Base-by-base conservation (phyloP, 1,140 invertebrate species). In the Orchesella cincta region DNA sequence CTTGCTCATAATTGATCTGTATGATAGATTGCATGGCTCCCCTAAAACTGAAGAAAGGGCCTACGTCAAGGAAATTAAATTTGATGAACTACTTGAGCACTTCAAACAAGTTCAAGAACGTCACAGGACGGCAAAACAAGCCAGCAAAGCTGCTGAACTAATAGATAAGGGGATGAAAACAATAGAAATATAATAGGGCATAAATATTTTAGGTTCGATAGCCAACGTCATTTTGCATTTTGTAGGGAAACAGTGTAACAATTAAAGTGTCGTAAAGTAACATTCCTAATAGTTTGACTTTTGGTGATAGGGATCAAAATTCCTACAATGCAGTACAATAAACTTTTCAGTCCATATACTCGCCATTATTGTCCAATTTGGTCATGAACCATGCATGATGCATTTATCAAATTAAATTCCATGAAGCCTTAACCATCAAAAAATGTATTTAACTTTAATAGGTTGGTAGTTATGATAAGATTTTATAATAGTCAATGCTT, bases 91-190 rank as follows among this genome's bases (percentile, higher is more conserved):
- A 2, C 83, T 92, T 1, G 79, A 86, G 72, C 89, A 92, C 84
- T 93, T 93, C 83, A 86, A 88, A 54, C 81, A 83, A 64, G 87
- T 91, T 51, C 91, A 92, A 85, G 88, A 91, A 64, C 88, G 87
- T 76, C 90, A 92, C 78, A 87, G 88, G 79, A 87, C 88, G 74
- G 87, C 88, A 33, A 90, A 90, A 83, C 87, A 87, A 67, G 75
- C 83, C 16, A 84, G 83, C 31, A 84, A 86, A 52, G 85, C 83
- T 36, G 83, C 85, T 34, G 82, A 82, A 33, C 33, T 85, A 18
- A 81, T 83, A 73, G 83, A 84, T 78, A 83, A 84, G 74, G 81
- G 84, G 64, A 76, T 83, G 76, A 80, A 81, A 51, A 62, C 80
- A 20, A 31, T 82, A 23, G 70, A 79, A 28, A 18, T 54, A 36